Conservation (phyloP, 2,888 invertebrate species). For the Chrysina gloriosa region DNA sequence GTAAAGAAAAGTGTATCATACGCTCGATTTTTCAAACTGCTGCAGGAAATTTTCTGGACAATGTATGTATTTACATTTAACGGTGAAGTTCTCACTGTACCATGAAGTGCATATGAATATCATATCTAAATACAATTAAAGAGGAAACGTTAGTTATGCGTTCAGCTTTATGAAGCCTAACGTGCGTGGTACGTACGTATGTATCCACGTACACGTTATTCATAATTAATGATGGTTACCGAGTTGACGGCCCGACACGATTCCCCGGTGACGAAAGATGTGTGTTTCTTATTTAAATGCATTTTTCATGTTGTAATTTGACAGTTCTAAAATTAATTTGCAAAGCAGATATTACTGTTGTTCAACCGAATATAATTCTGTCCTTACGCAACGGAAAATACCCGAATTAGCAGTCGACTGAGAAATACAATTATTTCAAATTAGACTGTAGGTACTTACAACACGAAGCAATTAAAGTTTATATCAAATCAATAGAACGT, state of each 20-base stretch:
- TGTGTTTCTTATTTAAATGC: slow-evolving; percentile 45
- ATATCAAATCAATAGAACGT: no score
- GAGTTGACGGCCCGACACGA: slow-evolving; percentile 48
- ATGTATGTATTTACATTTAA: background rate
- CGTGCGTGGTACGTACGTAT: slow-evolving; percentile 1
- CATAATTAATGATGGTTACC: slow-evolving; percentile 45
- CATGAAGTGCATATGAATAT: background rate
- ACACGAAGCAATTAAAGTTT: no score
- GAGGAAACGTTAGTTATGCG: slow-evolving; percentile 29
- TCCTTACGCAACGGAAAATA: background rate
- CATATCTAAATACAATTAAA: slow-evolving; percentile 21
- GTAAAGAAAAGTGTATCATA: background rate
- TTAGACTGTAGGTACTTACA: background rate
- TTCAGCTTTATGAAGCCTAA: background rate
- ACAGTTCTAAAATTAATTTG: slow-evolving; percentile 46
- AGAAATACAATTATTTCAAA: background rate
- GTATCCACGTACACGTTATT: slow-evolving; percentile 17
- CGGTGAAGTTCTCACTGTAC: background rate
- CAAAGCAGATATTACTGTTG: slow-evolving; percentile 19
- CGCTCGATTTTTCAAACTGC: background rate
- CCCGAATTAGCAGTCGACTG: background rate
- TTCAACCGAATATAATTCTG: background rate
- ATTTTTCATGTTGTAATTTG: slow-evolving; percentile 49
- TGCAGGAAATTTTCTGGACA: background rate
- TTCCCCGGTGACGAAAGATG: slow-evolving; percentile 47